Evolutionary conservation across 1,140 invertebrate species (phyloP), one percentile per base, ranked within the genome.

Genomic region (Drosophila biarmipes): DNA sequence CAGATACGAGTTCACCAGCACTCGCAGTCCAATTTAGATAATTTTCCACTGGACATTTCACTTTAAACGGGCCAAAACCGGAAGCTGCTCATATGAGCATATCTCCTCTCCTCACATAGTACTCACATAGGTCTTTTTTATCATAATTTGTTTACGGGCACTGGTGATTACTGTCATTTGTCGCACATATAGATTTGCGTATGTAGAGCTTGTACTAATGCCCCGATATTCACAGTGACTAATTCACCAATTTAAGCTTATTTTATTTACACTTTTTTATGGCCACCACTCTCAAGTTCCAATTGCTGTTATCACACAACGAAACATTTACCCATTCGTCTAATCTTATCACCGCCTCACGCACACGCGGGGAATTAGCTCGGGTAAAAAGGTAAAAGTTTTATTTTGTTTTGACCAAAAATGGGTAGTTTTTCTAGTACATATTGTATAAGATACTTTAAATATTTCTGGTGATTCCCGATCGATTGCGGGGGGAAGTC

Each of bases 51-150:
- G 68, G 54, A 74, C 49, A 74, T 80, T 78, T 57, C 34, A 73
- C 40, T 31, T 69, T 61, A 67, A 82, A 63, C 62, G 43, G 6
- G 7, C 34, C 29, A 24, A 46, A 63, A 72, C 74, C 82, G 82
- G 82, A 86, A 86, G 82, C 82, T 86, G 82, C 82, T 86, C 82
- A 86, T 87, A 82, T 59, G 37, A 67, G 84, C 82, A 86, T 86
- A 82, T 86, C 82, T 86, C 82, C 80, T 69, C 55, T 69, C 46
- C 14, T 52, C 15, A 45, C 37, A 57, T 31, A 17, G 5, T 24
- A 24, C 24, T 58, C 42, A 53, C 27, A 56, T 38, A 40, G 46
- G 29, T 49, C 38, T 21, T 53, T 59, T 52, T 59, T 42, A 38
- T 72, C 27, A 73, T 69, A 52, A 72, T 73, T 52, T 59, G 27